Base-by-base conservation (phyloP, 2,113 vertebrate species). In the Petrocephalus microphthalmus region DNA sequence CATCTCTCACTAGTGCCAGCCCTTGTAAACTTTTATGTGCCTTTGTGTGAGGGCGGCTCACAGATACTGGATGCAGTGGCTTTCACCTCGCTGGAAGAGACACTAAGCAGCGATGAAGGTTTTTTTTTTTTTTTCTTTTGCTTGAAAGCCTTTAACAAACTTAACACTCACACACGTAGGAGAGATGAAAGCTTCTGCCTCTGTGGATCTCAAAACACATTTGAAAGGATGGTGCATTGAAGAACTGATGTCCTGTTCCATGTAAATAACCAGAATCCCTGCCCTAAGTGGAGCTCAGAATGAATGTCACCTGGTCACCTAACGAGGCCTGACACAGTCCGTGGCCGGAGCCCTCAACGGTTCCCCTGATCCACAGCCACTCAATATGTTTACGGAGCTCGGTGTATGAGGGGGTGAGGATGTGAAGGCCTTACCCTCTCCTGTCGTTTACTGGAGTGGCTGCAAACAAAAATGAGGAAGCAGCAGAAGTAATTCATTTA, bases 11-110 rank as follows among this genome's bases (percentile, higher is more conserved):
- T 53, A 1, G 71, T 29, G 51, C 74, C n/a, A 81, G n/a, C 5
- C 47, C 52, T 82, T 87, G 13, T 86, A 56, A 89, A 86, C 64
- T 53, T 89, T 86, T 47, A 45, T 51, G 37, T 86, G 20, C 82
- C 54, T 88, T 33, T 85, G 83, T 67, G 42, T n/a, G 42, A 29
- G 49, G 22, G 17, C 11, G 67, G 52, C 52, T 60, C 60, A 85
- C 51, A 53, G 84, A 85, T 17, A 53, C 51, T 85, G 29, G 49
- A 78, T 78, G 33, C 33, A 22, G 33, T 33, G 84, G 84, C 19
- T 5, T 29, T 86, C 33, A 86, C 56, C 54, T 45, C 45, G 85
- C 45, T 60, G 29, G 53, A 86, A 64, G 29, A 45, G 8, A 60
- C 22, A 29, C 17, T 33, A 85, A 85, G 15, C 19, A 52, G 52